Evolutionary conservation across 1,140 invertebrate genomes (phyloP), one percentile per base, ranked within the genome.

Genomic region (Homalodisca vitripennis): DNA sequence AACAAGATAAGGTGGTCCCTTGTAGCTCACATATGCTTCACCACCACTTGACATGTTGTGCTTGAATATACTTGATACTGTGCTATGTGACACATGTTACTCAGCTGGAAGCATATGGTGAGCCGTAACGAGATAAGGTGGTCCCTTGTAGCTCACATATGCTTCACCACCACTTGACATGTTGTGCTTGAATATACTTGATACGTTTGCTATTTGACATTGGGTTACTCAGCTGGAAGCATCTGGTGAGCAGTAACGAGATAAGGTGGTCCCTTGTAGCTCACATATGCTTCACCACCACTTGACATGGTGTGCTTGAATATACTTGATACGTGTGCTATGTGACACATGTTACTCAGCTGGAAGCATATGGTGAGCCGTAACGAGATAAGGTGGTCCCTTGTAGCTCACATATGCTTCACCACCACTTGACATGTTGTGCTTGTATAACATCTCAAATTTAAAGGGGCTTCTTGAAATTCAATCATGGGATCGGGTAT

Each of bases 11-110:
- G 98, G 69, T 99, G 97, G 95, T 91, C 92, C n/a, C 84, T 97
- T 66, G 94, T 94, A 26, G 98, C 97, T 60, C 91, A 99, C 81
- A 96, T 99, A 78, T 98, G 96, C 82, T 99, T 97, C 80, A 97
- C 93, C 12, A 93, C 91, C 74, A 83, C n/a, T n/a, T n/a, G n/a
- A n/a, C n/a, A n/a, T n/a, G n/a, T n/a, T n/a, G n/a, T n/a, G n/a
- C n/a, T n/a, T n/a, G n/a, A n/a, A n/a, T n/a, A n/a, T n/a, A n/a
- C n/a, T n/a, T n/a, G n/a, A n/a, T n/a, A n/a, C n/a, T n/a, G n/a
- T n/a, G n/a, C n/a, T n/a, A n/a, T n/a, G n/a, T n/a, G n/a, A n/a
- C n/a, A n/a, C n/a, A n/a, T n/a, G n/a, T n/a, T n/a, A n/a, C n/a
- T n/a, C n/a, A n/a, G 32, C 29, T 41, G n/a, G 31, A 29, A 32